These are phyloP conservation scores for Eufriesea mexicana DNA, from an alignment of 1,140 invertebrate genomes.

Conservation along the genomic window DNA sequence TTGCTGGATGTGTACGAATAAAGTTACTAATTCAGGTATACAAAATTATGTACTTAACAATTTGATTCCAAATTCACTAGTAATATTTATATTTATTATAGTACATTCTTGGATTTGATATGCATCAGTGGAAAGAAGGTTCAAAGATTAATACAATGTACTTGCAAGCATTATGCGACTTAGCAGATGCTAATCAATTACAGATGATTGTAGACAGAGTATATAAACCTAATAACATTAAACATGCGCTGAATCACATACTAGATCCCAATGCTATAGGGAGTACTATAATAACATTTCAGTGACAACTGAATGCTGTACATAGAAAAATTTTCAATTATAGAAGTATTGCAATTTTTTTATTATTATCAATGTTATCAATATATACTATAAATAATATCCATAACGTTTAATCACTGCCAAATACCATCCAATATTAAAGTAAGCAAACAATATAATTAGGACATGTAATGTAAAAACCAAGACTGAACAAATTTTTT, in stretches of 20 bases:
- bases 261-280: slow-evolving; percentile 86
- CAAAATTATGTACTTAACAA: slow-evolving; percentile 3
- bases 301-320: slow-evolving; percentile 75
- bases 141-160: slow-evolving; percentile 80
- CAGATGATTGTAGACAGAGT: slow-evolving; percentile 86
- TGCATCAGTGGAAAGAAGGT: slow-evolving; percentile 79
- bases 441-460: slow-evolving; percentile 10
- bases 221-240: slow-evolving; percentile 87
- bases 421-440: slow-evolving; percentile 19
- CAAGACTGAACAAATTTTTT: slow-evolving; percentile 63
- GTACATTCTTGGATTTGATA: slow-evolving; percentile 78
- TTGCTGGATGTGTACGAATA: slow-evolving; percentile 80
- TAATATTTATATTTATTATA: slow-evolving; percentile 63
- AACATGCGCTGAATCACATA: slow-evolving; percentile 87
- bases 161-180: slow-evolving; percentile 81
- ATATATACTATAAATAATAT: slow-evolving; percentile 33
- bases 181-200: slow-evolving; percentile 83
- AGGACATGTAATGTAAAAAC: slow-evolving; percentile 51
- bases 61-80: slow-evolving; percentile 17
- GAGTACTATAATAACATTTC: slow-evolving; percentile 89
- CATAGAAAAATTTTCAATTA: slow-evolving; percentile 17
- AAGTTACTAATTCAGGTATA: slow-evolving; percentile 79
- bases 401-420: slow-evolving; percentile 28
- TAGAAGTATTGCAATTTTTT: slow-evolving; percentile 25
- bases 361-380: neutral